Evolutionary conservation across 2,888 invertebrate genomes (phyloP), one percentile per base, ranked within the genome.

Genomic region (Auanema sp.): DNA sequence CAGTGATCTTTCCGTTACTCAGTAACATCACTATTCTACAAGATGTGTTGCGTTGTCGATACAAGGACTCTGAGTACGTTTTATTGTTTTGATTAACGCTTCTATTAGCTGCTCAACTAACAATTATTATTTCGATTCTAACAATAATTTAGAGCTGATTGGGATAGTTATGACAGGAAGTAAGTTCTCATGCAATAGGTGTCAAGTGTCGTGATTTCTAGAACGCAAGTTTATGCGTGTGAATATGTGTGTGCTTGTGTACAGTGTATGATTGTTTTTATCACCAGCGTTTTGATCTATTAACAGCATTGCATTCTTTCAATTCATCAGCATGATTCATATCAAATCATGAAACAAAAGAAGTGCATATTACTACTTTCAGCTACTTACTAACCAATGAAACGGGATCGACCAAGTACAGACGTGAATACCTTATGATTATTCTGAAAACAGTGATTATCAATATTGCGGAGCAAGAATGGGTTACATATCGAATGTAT

Each of bases 391-490:
- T 64, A 14, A 23, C 50, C 1, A n/a, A n/a, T 14, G 53, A 44
- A 14, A 50, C 53, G 12, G 49, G 16, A 3, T 43, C 12, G n/a
- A 54, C 59, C 5, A 16, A 14, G 8, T 71, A 66, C 40, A 60
- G 62, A 2, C 50, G 47, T 16, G 53, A 66, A 21, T 73, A 65
- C 24, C 49, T 73, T 14, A 67, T 65, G 61, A 69, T 61, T 40
- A 68, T 73, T 57, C 65, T 66, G 1, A 61, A 58, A 52, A 58
- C 66, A 5, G 69, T 65, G 2, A 58, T 62, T 4, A 57, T 64
- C n/a, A 59, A 57, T 1, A 73, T 77, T 58, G 76, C 79, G 53
- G 80, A 80, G 40, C 75, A 81, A 65, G 80, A 80, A 41, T 82
- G 81, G 82, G 80, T 81, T 1, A 73, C 76, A 1, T 58, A 69